A percentile compares a stretch with the other conserved stretches of the same genome.
Evolutionary conservation across 2,113 vertebrate species (phyloP).

Genomic region (Raja brachyura): DNA sequence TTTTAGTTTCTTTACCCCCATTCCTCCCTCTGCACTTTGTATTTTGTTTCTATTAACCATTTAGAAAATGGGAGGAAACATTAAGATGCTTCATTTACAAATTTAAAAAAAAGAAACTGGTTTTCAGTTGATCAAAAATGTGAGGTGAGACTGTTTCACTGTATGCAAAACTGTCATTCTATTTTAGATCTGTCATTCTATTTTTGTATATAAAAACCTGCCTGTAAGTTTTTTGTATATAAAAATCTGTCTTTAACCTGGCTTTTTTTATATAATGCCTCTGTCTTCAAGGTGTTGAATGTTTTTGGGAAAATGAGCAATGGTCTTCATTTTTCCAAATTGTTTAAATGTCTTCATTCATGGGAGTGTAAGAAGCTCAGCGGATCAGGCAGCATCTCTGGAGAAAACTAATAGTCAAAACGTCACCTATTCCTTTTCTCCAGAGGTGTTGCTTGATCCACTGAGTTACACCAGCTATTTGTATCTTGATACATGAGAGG

Average conservation of each 20-base stretch:
- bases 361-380: no score
- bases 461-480: no score
- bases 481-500: neutral
- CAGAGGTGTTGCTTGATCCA: no score
- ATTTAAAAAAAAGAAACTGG: neutral
- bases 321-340: neutral
- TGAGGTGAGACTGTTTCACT: neutral
- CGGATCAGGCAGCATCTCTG: no score
- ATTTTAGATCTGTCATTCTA: neutral
- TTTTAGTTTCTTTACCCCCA: neutral
- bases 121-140: neutral
- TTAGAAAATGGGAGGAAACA: neutral
- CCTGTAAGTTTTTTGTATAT: no score
- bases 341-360: neutral
- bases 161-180: neutral
- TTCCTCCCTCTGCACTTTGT: neutral
- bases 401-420: no score
- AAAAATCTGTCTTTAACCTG: no score
- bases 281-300: neutral
- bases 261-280: no score
- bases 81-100: neutral
- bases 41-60: neutral
- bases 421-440: no score
- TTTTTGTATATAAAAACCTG: neutral
- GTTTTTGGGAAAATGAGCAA: neutral